These are phyloP conservation scores for Grus americana DNA, from an alignment of 2,113 vertebrate genomes.

Conservation along the genomic window DNA sequence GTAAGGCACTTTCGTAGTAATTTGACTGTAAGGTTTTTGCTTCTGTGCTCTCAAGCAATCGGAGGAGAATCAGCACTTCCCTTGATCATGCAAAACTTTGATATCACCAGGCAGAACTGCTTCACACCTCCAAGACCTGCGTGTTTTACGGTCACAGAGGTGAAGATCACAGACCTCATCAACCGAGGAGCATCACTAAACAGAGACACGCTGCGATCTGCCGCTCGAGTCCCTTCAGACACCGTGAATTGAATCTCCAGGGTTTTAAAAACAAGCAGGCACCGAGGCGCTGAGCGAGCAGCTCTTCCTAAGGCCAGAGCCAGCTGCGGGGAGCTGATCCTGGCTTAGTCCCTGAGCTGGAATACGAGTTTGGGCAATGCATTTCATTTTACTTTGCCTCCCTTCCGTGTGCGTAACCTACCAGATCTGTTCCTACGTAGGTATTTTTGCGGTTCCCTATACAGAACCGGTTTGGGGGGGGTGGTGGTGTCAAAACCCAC, in stretches of 20 bases:
- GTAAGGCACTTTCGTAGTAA: neutral
- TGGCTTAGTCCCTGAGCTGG: neutral
- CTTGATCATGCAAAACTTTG: neutral
- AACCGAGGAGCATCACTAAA: accelerated
- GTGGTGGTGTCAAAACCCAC: neutral
- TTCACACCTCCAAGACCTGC: neutral
- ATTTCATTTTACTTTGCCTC: neutral
- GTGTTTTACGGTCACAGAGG: neutral
- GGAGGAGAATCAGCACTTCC: neutral
- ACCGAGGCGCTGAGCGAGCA: accelerated
- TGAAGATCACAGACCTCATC: neutral
- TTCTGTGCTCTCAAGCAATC: neutral
- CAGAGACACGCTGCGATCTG: neutral
- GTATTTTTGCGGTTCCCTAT: neutral
- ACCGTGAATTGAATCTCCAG: accelerated
- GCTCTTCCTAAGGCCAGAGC: neutral
- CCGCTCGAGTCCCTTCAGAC: neutral
- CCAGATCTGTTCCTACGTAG: neutral
- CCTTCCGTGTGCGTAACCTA: neutral
- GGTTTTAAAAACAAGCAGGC: neutral
- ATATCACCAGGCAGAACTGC: neutral
- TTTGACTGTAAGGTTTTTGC: neutral
- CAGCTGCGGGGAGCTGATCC: neutral
- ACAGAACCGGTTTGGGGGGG: neutral
- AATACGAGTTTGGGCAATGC: neutral